phyloP scores from a whole-genome alignment of 2,888 invertebrate species.

The Cynaeus angustus region DNA sequence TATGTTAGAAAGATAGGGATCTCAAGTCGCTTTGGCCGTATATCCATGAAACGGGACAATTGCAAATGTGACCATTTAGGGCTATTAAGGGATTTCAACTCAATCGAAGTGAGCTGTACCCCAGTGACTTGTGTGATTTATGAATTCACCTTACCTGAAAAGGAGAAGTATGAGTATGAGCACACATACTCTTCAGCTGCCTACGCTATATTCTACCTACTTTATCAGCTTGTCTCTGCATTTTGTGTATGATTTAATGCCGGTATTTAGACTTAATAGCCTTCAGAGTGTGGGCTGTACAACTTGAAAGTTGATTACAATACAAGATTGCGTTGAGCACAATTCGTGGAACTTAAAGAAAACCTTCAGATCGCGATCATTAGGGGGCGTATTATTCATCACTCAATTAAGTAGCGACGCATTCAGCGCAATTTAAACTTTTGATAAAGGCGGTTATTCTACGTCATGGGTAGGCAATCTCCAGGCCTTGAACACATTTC shows the following conservation, averaged over 20 bases:
- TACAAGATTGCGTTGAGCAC: conserved; percentile 18
- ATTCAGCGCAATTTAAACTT: neutral
- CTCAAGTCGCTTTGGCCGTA: conserved; percentile 53
- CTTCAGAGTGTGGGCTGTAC: conserved; percentile 19
- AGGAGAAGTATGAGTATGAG: conserved; percentile 34
- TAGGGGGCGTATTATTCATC: neutral
- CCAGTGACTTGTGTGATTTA: conserved; percentile 66
- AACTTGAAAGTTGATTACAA: conserved; percentile 29
- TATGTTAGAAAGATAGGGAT: conserved; percentile 60
- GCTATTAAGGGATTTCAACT: conserved; percentile 71
- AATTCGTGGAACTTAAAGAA: conserved; percentile 16
- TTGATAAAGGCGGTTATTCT: too few species aligned
- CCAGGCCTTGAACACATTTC: too few species aligned
- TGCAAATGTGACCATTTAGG: conserved; percentile 70
- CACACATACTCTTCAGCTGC: conserved; percentile 26
- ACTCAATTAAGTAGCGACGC: neutral
- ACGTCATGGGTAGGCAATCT: too few species aligned
- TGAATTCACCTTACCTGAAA: conserved; percentile 49
- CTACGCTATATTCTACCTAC: conserved; percentile 19
- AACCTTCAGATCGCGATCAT: neutral
- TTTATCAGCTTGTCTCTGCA: conserved; percentile 37
- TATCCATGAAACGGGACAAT: conserved; percentile 63
- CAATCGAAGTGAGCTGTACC: conserved; percentile 68
- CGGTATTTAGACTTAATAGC: conserved; percentile 36
- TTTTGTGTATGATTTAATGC: conserved; percentile 41